These are phyloP conservation scores for Steinernema carpocapsae DNA, from an alignment of 2,888 invertebrate genomes.

Conservation along the genomic window DNA sequence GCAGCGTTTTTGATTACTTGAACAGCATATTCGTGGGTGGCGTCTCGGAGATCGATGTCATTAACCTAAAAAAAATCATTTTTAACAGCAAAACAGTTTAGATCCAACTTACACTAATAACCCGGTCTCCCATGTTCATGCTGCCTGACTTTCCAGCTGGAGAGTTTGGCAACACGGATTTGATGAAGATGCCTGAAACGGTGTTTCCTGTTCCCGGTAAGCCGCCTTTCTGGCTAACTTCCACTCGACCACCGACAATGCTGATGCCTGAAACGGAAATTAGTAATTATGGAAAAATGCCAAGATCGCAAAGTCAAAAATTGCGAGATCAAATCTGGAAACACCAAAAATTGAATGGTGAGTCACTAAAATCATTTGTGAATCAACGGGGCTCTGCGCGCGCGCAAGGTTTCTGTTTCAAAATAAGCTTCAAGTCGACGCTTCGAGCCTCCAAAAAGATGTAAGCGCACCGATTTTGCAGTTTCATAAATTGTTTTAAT, in stretches of 20 bases:
- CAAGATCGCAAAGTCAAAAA: neutral
- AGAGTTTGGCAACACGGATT: conserved; percentile 89
- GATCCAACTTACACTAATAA: conserved; percentile 70
- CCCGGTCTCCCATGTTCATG: conserved; percentile 72
- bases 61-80: conserved; percentile 75
- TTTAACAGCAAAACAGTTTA: neutral
- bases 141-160: conserved; percentile 87
- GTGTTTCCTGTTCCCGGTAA: conserved; percentile 75
- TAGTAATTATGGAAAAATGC: no score
- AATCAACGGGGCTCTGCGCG: no score
- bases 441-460: no score
- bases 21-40: conserved; percentile 91
- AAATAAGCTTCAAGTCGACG: no score
- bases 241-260: conserved; percentile 92
- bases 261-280: conserved; percentile 76
- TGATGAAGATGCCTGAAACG: conserved; percentile 94
- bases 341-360: no score
- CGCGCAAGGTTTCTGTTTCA: no score
- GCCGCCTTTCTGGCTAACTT: conserved; percentile 68
- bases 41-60: conserved; percentile 84
- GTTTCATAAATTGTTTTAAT: no score
- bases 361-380: no score
- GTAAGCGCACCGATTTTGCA: no score
- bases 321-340: neutral
- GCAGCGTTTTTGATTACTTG: conserved; percentile 89